phyloP scores from a whole-genome alignment of 2,113 vertebrate genomes.

The Paramisgurnus dabryanus region DNA sequence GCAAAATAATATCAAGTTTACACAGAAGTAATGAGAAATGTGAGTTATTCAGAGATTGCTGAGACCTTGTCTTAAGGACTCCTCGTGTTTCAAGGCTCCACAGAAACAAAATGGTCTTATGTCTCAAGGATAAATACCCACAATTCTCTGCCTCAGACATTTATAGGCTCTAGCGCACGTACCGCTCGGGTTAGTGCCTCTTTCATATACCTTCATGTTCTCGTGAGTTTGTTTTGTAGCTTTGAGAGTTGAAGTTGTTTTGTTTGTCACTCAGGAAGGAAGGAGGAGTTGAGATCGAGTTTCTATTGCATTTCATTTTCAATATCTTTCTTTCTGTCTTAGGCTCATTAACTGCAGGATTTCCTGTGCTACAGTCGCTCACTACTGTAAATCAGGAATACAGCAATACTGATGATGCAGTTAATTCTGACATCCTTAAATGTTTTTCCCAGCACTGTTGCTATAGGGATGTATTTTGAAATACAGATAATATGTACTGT shows the following conservation, averaged over 20 bases:
- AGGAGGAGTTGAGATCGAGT: constrained; percentile 5
- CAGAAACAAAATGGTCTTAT: not conserved
- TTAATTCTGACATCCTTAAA: not conserved
- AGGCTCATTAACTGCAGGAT: constrained; percentile 49
- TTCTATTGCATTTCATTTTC: not conserved
- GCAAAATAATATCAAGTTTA: no score
- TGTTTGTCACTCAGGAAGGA: constrained; percentile 24
- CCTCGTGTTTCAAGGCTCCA: constrained; percentile 43
- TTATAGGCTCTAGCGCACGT: not conserved
- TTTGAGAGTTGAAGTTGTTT: constrained; percentile 5
- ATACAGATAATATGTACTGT: not conserved
- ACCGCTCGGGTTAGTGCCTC: not conserved
- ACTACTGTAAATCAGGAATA: constrained; percentile 14
- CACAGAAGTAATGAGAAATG: not conserved
- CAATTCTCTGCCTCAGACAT: not conserved
- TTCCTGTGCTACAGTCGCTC: constrained; percentile 44
- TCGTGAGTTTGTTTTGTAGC: not conserved
- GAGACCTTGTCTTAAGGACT: constrained; percentile 35
- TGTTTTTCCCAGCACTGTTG: not conserved
- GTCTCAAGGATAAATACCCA: constrained; percentile 29
- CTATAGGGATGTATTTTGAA: not conserved
- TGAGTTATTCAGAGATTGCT: constrained; percentile 65
- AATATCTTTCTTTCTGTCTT: not conserved
- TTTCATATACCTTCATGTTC: not conserved
- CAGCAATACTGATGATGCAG: not conserved